A percentile compares a stretch with the other conserved stretches of the same genome.
Conservation (phyloP, 1,140 invertebrate species). For the Drosophila repleta region DNA sequence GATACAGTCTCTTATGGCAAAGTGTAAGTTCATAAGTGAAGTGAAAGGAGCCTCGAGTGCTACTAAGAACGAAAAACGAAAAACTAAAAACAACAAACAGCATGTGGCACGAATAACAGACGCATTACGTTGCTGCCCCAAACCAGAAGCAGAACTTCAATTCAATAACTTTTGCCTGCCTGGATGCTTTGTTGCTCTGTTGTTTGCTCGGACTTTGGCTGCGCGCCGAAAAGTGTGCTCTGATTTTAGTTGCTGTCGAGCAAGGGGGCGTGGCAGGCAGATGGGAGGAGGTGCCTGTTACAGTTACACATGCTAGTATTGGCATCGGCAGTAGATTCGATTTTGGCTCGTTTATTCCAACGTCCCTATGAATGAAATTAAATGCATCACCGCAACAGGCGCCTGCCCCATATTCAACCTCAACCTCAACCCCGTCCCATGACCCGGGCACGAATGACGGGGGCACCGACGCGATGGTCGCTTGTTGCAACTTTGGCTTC, state of each 20-base stretch:
- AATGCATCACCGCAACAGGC: slow-evolving; percentile 50
- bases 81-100: background rate
- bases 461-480: slow-evolving; percentile 8
- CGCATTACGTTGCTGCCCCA: slow-evolving; percentile 50
- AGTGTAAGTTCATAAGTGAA: slow-evolving; percentile 27
- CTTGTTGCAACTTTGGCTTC: slow-evolving; percentile 59
- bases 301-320: slow-evolving; percentile 20
- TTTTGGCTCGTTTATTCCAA: slow-evolving; percentile 38
- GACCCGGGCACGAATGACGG: slow-evolving; percentile 7
- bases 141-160: slow-evolving; percentile 49
- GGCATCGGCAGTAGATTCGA: slow-evolving; percentile 38
- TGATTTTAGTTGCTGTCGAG: slow-evolving; percentile 29
- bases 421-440: slow-evolving; percentile 8
- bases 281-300: background rate
- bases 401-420: slow-evolving; percentile 12
- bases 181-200: slow-evolving; percentile 10
- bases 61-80: slow-evolving; percentile 8
- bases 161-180: slow-evolving; percentile 57
- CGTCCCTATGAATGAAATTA: slow-evolving; percentile 59
- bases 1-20: background rate
- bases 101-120: slow-evolving; percentile 44
- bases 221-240: slow-evolving; percentile 27
- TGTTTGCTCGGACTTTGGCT: slow-evolving; percentile 32
- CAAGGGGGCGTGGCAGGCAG: background rate
- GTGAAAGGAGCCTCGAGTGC: slow-evolving; percentile 10